Base-by-base conservation (phyloP, 1,140 invertebrate genomes). In the Pemphigus obesinymphae region DNA sequence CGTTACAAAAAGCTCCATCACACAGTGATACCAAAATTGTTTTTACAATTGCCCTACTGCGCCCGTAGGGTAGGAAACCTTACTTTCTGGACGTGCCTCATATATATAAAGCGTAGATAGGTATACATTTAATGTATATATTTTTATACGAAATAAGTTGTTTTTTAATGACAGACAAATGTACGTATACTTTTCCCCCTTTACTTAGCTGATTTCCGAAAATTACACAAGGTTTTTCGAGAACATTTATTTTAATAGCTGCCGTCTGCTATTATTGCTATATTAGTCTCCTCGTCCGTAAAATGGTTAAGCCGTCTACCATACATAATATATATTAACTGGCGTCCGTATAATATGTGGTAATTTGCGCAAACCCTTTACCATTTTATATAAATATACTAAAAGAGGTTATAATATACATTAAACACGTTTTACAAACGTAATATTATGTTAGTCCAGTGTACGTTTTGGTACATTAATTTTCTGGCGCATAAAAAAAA, bases 291-390 rank as follows among this genome's bases (percentile, higher is more conserved):
- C 5, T 3, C 29, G 73, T 58, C 31, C 29, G 5, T 20, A 23
- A 31, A 55, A 76, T 34, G 31, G 73, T 55, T 15, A 26, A 20
- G 2, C 37, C 23, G 37, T 20, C 23, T 5, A 23, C n/a, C n/a
- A n/a, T n/a, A n/a, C 20, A 8, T 37, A 37, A 10, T 10, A 37
- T 34, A 13, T 45, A 10, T 17, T 17, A 15, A 6, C 13, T n/a
- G 29, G 15, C 31, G n/a, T 7, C 5, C 17, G 10, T 63, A 29
- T 5, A 17, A 31, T n/a, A n/a, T 53, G 45, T 26, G n/a, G 53
- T 58, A 78, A 78, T 55, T 78, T 58, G 75, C 75, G 50, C 58
- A 78, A 58, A 53, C 53, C 75, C 23, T 78, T 78, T 58, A 26
- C 37, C 34, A 34, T 66, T 66, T n/a, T n/a, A n/a, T n/a, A 66